Conservation (phyloP, 2,888 invertebrate genomes). For the Suillia variegata region DNA sequence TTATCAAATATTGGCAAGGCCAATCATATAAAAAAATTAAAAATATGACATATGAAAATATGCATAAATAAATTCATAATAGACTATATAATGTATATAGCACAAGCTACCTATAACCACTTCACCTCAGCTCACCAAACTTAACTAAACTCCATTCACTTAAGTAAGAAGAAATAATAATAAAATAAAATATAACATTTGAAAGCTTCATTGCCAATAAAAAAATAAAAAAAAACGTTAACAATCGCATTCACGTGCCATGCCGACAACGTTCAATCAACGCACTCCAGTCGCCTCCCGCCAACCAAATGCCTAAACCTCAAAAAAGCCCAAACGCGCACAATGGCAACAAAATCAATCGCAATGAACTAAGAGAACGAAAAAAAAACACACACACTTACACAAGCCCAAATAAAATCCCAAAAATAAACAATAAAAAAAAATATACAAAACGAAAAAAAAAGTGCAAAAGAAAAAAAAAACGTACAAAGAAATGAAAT, state of each 20-base stretch:
- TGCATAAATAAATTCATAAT: no score
- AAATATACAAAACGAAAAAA: background rate
- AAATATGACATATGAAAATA: no score
- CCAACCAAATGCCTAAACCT: background rate
- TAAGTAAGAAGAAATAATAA: background rate
- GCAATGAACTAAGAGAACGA: background rate
- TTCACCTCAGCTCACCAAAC: no score
- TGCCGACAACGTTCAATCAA: background rate
- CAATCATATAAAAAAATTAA: no score
- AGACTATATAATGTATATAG: no score
- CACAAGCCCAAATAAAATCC: slow-evolving; percentile 1
- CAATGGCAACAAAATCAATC: slow-evolving; percentile 1
- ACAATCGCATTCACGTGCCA: background rate
- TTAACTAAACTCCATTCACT: no score
- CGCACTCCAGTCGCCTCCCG: background rate
- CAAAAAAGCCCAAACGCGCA: background rate
- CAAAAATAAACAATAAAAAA: background rate
- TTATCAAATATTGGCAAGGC: no score
- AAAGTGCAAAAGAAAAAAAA: background rate
- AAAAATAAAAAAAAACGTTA: background rate
- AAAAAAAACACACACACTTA: no score
- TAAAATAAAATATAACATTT: background rate
- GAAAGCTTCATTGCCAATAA: background rate
- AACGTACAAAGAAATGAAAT: slow-evolving; percentile 1
- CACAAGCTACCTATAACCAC: no score